A percentile compares a stretch with the other conserved stretches of the same genome.
Evolutionary conservation across 1,140 invertebrate genomes (phyloP).

Genomic region (Drosophila baimaii): DNA sequence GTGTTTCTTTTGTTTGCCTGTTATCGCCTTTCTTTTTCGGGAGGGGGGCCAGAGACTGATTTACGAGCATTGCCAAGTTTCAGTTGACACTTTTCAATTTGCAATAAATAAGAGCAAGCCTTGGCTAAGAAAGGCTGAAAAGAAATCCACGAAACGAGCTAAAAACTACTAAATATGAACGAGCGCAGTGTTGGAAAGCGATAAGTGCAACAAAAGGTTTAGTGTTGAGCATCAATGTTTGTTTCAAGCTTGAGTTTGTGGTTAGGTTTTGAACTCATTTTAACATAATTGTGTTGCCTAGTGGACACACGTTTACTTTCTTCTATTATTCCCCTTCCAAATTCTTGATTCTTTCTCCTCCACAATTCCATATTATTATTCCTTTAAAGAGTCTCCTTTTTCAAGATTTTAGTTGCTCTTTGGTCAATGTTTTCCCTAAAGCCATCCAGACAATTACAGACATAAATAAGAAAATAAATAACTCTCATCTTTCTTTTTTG

Average conservation of each 20-base stretch:
- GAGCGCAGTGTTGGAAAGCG: constrained; percentile 26
- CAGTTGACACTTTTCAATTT: constrained; percentile 68
- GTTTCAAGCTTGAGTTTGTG: neutral
- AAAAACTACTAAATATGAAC: constrained; percentile 6
- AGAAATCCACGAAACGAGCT: constrained; percentile 6
- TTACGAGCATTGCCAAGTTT: constrained; percentile 53
- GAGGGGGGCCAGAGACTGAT: constrained; percentile 37
- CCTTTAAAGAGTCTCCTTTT: neutral
- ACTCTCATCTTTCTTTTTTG: constrained; percentile 43
- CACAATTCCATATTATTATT: neutral
- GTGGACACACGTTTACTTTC: no score
- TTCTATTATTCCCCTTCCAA: no score
- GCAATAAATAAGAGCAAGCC: constrained; percentile 64
- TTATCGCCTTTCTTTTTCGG: constrained; percentile 35
- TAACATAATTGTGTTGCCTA: no score
- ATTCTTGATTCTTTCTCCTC: no score
- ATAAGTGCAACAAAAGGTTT: neutral
- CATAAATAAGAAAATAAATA: constrained; percentile 50
- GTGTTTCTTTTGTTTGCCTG: constrained; percentile 23
- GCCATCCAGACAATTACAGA: constrained; percentile 32
- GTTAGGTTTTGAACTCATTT: no score
- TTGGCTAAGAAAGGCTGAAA: neutral
- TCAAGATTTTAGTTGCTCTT: neutral
- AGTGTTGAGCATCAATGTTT: neutral
- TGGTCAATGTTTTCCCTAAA: neutral